Conservation (phyloP, 53 echinoderm and acorn worm genomes). For the Luidia sarsii region DNA sequence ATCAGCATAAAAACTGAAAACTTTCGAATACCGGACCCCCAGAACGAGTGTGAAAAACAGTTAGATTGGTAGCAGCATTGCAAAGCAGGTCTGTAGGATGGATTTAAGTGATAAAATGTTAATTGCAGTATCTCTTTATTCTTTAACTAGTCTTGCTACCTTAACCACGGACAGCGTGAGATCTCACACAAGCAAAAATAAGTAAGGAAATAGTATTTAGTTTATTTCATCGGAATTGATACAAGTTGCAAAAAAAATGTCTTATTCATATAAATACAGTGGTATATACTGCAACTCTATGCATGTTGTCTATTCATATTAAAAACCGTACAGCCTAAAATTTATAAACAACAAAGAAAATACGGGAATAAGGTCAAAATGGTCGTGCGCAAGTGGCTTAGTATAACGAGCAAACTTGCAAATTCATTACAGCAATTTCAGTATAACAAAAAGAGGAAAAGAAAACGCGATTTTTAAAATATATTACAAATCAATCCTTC, state of each 20-base stretch:
- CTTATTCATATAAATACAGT: constrained; percentile 51
- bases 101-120: too few relatives aligned
- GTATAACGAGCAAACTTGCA: neutral
- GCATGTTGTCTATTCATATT: neutral
- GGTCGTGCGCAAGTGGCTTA: neutral
- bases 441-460: neutral
- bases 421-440: constrained; percentile 41
- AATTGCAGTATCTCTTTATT: too few relatives aligned
- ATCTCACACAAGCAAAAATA: too few relatives aligned
- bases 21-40: too few relatives aligned
- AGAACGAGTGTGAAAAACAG: too few relatives aligned
- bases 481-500: neutral
- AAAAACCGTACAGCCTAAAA: too few relatives aligned
- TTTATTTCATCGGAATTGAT: constrained; percentile 33
- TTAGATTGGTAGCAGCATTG: too few relatives aligned
- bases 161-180: too few relatives aligned
- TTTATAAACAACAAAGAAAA: neutral
- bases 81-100: too few relatives aligned
- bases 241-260: constrained; percentile 34
- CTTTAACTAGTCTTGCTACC: too few relatives aligned
- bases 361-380: neutral
- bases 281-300: constrained; percentile 39
- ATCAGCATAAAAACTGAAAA: too few relatives aligned
- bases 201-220: constrained; percentile 33
- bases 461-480: neutral